These are phyloP conservation scores for Netelia virgata DNA, from an alignment of 2,888 invertebrate species.

Conservation along the genomic window DNA sequence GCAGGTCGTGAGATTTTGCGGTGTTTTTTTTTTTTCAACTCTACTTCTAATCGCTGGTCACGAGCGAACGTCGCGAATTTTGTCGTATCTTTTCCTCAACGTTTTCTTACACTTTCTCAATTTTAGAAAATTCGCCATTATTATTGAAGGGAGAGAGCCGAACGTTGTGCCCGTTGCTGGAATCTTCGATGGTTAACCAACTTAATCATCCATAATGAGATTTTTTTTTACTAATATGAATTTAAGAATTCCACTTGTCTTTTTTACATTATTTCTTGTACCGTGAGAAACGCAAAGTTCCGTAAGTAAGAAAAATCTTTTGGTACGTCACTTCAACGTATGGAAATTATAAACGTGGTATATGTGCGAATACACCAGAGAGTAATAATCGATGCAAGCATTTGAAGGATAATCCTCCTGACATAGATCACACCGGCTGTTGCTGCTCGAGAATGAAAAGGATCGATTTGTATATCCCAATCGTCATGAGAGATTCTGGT, in stretches of 20 bases:
- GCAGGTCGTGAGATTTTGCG: conserved; percentile 67
- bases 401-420: conserved; percentile 22
- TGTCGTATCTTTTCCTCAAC: conserved; percentile 72
- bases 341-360: background rate
- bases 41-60: conserved; percentile 73
- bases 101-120: conserved; percentile 61
- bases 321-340: background rate
- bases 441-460: background rate
- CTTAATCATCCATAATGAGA: background rate
- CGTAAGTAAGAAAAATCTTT: background rate
- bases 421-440: background rate
- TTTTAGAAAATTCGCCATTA: background rate
- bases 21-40: conserved; percentile 66
- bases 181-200: background rate
- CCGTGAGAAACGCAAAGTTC: background rate
- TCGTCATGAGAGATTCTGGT: conserved; percentile 46
- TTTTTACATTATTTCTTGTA: background rate
- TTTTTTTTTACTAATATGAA: background rate
- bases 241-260: background rate
- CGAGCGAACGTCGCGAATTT: conserved; percentile 67
- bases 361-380: background rate
- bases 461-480: conserved; percentile 24
- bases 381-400: conserved; percentile 3
- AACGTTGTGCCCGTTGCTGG: background rate
- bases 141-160: background rate